Base-by-base conservation (phyloP, 2,113 vertebrate species). In the Machaerirhynchus nigripectus region DNA sequence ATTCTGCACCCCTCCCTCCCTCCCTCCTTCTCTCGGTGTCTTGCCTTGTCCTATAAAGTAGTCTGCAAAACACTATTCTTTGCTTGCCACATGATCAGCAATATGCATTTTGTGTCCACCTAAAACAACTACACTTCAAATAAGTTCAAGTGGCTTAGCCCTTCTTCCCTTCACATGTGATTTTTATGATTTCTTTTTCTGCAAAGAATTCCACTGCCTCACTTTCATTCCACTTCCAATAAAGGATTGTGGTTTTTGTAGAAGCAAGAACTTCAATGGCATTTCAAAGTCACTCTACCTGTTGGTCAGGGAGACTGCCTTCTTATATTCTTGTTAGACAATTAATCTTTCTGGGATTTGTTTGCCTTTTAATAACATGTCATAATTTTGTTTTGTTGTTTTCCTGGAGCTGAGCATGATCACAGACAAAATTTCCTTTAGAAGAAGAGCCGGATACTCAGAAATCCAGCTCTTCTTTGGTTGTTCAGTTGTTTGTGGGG, bases 381-480 rank as follows among this genome's bases (percentile, higher is more conserved):
- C 5, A 33, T n/a, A 60, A 19, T 68, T 68, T 46, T 68, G 4
- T 59, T 11, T 11, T 60, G 3, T 31, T 55, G 13, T 56, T 87
- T 60, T 24, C 35, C 33, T 39, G 24, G 31, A 46, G 40, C 1
- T 83, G 24, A 71, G 7, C 15, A 31, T 31, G 18, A 12, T 31
- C 19, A 35, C 31, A 55, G n/a, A 49, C 4, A 15, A 39, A 42
- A 7, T 11, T 55, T 39, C 7, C 6, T 6, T 26, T 27, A 14
- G 46, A 90, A 71, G 15, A 80, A 70, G 15, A 74, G 30, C 13
- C 35, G 28, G 9, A 37, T 33, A 37, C 27, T 86, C 14, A 65
- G 31, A 49, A 55, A 44, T 37, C 10, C n/a, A 20, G 3, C 0
- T 1, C 35, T 21, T 68, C 35, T 75, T 47, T 3, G 0, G 3